A percentile compares a stretch with the other conserved stretches of the same genome.
Evolutionary conservation across 2,113 vertebrate species (phyloP).

Genomic region (Pomatostomus ruficeps): DNA sequence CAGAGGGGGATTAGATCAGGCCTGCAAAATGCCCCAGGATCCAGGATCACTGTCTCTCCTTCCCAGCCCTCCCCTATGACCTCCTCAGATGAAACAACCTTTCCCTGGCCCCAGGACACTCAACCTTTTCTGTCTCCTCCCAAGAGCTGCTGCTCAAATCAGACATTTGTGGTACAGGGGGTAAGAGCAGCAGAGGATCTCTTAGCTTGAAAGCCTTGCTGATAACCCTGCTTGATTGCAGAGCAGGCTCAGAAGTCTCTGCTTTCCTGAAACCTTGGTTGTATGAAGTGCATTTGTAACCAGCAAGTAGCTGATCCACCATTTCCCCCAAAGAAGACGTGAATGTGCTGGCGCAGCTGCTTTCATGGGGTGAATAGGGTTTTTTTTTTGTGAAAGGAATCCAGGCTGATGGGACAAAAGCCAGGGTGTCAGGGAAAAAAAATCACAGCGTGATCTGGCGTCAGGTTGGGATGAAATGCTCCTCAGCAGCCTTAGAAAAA

Average conservation of each 20-base stretch:
- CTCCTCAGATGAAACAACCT: background rate
- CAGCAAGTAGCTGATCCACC: background rate
- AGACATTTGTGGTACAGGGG: background rate
- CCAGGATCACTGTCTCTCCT: background rate
- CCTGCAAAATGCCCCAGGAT: background rate
- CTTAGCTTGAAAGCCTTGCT: background rate
- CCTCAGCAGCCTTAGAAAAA: background rate
- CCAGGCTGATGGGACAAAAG: background rate
- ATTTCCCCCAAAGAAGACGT: rapidly evolving
- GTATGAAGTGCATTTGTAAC: background rate
- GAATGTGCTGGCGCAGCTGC: background rate
- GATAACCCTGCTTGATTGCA: background rate
- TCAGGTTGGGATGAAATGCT: background rate
- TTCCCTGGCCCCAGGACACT: background rate
- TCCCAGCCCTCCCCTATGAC: background rate
- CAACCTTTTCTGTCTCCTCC: background rate
- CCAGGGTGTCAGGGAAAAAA: background rate
- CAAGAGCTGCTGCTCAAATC: background rate
- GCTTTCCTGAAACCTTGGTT: background rate
- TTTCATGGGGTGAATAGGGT: background rate
- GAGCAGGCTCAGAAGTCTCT: background rate
- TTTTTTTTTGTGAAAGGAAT: background rate
- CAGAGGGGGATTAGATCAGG: background rate
- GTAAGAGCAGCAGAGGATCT: background rate
- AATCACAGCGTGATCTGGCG: background rate